Evolutionary conservation across 2,888 invertebrate genomes (phyloP), one percentile per base, ranked within the genome.

Genomic region (Lathronympha strigana): DNA sequence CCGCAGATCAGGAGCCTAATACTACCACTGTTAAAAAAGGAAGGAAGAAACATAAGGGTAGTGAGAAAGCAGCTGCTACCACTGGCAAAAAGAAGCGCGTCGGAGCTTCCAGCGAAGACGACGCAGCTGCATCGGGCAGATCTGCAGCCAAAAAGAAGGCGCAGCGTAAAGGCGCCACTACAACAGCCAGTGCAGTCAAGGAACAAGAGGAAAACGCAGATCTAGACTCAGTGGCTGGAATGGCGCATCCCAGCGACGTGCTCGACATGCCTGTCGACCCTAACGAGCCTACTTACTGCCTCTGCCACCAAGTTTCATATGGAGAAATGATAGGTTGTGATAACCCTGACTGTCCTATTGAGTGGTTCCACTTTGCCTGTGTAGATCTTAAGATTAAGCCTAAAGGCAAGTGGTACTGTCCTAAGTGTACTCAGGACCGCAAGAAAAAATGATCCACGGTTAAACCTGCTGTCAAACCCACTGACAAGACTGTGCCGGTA

Each of bases 311-410:
- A 94, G 97, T 97, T 55, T 98, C 98, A 3, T 98, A 98, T 77
- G 98, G 98, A 63, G 97, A 98, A 92, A 98, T 98, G 98, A 98
- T 98, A 80, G 97, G 97, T 70, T 98, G 98, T 93, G 98, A 98
- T 88, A 98, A 98, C 87, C 95, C 95, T 55, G 97, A 97, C 74
- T 93, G 96, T 67, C 96, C 96, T 5, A 97, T 98, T 68, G 98
- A 98, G 86, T 98, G 98, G 98, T 98, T 98, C 91, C 98, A 98
- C 88, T 98, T 98, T 86, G 97, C 97, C 8, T 98, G 98, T 88
- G 98, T 98, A 53, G 96, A 96, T 60, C 93, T 98, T 54, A 96
- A 96, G 60, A 96, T 95, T 58, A 98, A 98, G 84, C 98, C 98
- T 0, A 98, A 98, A 90, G 98, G 98, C 36, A 97, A 97, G 83